These are phyloP conservation scores for Anoncus sp. DNA, from an alignment of 2,888 invertebrate species.

Conservation along the genomic window DNA sequence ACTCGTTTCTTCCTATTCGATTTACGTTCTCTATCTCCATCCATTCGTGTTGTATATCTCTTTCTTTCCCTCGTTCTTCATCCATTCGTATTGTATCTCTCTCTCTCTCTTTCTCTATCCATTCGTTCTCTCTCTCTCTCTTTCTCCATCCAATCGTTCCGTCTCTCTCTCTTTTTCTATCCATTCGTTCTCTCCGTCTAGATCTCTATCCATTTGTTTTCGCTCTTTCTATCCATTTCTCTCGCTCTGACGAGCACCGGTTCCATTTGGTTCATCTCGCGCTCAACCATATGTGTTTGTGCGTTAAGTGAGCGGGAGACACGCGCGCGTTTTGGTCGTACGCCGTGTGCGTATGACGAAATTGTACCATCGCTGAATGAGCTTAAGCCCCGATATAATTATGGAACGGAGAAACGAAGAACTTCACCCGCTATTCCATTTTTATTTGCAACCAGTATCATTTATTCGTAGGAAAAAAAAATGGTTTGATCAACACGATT, in stretches of 20 bases:
- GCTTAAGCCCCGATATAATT: not conserved
- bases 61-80: not conserved
- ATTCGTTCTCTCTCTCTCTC: constrained; percentile 18
- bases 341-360: constrained; percentile 6
- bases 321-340: constrained; percentile 6
- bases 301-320: constrained; percentile 31
- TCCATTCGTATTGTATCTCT: constrained; percentile 23
- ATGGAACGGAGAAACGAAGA: not conserved
- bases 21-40: constrained; percentile 29
- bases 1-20: constrained; percentile 29
- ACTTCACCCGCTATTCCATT: no score
- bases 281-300: constrained; percentile 59
- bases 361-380: not conserved
- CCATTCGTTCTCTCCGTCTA: constrained; percentile 22
- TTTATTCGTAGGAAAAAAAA: no score
- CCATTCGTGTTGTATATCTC: constrained; percentile 22
- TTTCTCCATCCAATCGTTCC: not conserved
- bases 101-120: constrained; percentile 1
- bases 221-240: not conserved
- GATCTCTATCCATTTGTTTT: constrained; percentile 21
- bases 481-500: no score
- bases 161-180: constrained; percentile 33
- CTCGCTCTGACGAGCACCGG: constrained; percentile 61
- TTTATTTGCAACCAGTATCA: no score
- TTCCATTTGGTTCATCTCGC: constrained; percentile 74